These are phyloP conservation scores for Callyntrura sp. DNA, from an alignment of 2,888 invertebrate genomes.

Conservation along the genomic window DNA sequence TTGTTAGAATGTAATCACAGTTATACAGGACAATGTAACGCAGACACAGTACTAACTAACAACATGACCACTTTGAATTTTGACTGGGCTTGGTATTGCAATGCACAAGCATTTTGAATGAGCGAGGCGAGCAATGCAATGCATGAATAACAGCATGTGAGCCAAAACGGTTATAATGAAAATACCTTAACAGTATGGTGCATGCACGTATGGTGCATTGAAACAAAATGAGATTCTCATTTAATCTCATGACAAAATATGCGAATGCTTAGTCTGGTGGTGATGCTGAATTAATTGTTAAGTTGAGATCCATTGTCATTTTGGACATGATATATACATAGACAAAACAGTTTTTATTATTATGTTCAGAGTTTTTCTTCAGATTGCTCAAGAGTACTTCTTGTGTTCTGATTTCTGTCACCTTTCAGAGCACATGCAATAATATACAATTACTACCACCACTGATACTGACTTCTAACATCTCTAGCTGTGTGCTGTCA, in stretches of 20 bases:
- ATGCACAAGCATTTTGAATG: neutral
- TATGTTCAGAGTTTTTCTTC: neutral
- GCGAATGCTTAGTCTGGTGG: neutral
- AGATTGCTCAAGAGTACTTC: slow-evolving; percentile 44
- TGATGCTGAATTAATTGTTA: slow-evolving; percentile 44
- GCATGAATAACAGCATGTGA: slow-evolving; percentile 39
- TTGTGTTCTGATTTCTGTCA: slow-evolving; percentile 55
- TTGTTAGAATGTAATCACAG: neutral
- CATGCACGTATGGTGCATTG: slow-evolving; percentile 25
- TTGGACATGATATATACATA: slow-evolving; percentile 35
- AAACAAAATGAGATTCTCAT: slow-evolving; percentile 18
- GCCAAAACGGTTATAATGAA: slow-evolving; percentile 50
- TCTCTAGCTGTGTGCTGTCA: neutral
- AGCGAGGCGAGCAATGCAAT: neutral
- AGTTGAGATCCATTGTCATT: slow-evolving; percentile 55
- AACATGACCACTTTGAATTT: slow-evolving; percentile 16
- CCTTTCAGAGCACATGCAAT: slow-evolving; percentile 38
- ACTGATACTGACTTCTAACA: neutral
- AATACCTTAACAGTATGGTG: slow-evolving; percentile 43
- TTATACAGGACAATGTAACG: neutral
- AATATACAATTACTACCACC: neutral
- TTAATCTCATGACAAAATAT: neutral
- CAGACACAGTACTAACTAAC: neutral
- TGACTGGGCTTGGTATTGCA: neutral
- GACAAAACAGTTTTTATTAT: slow-evolving; percentile 25